Conservation (phyloP, 2,888 invertebrate species). For the Drosophila rubida region DNA sequence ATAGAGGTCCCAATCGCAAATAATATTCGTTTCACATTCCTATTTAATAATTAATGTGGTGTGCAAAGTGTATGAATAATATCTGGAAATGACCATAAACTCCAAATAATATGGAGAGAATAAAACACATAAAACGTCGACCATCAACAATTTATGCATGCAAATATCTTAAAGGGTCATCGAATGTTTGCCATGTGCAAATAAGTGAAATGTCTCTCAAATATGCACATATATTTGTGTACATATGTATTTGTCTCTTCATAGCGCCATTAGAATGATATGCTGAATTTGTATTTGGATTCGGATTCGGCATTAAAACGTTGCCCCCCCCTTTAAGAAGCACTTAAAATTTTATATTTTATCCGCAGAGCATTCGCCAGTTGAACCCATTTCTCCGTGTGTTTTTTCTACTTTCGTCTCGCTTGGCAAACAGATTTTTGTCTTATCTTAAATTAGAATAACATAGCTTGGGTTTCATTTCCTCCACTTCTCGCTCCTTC, state of each 20-base stretch:
- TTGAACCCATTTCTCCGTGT: conserved; percentile 46
- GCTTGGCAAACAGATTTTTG: conserved; percentile 68
- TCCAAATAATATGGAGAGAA: neutral
- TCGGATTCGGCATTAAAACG: conserved; percentile 10
- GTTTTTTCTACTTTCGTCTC: conserved; percentile 37
- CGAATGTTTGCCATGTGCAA: conserved; percentile 20
- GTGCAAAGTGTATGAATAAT: neutral
- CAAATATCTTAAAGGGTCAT: conserved; percentile 26
- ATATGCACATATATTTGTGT: conserved; percentile 20
- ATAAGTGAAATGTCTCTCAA: conserved; percentile 22
- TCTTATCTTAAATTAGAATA: conserved; percentile 77
- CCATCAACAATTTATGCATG: conserved; percentile 15
- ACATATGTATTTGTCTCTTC: conserved; percentile 5
- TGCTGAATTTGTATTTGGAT: conserved; percentile 5
- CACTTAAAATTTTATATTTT: conserved; percentile 46
- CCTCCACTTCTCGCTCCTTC: conserved; percentile 1
- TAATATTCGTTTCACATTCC: neutral
- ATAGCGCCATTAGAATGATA: conserved; percentile 23
- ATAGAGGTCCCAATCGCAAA: neutral
- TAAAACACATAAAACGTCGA: neutral
- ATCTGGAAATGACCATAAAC: conserved; percentile 16
- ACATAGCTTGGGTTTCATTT: conserved; percentile 50
- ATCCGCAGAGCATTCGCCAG: conserved; percentile 22
- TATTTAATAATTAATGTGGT: neutral
- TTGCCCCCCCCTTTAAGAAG: conserved; percentile 43